These are phyloP conservation scores for Gortyna flavago DNA, from an alignment of 2,888 invertebrate species.

Conservation along the genomic window DNA sequence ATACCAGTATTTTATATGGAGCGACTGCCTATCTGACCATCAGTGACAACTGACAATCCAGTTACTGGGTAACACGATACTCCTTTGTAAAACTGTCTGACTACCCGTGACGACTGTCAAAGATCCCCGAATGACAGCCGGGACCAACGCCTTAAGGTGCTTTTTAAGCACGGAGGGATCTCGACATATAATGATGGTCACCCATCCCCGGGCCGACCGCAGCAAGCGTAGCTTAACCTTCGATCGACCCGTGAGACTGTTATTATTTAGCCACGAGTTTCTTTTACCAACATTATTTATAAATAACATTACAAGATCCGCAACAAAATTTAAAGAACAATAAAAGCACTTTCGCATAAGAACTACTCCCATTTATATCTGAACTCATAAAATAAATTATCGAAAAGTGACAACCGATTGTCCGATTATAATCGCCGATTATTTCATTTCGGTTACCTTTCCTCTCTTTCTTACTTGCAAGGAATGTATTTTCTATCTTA, in stretches of 20 bases:
- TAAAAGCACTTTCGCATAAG: constrained; percentile 61
- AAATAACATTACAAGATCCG: constrained; percentile 26
- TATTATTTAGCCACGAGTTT: background rate
- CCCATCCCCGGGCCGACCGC: background rate
- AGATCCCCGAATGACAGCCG: background rate
- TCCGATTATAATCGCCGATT: constrained; percentile 82
- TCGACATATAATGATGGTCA: background rate
- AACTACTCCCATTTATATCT: constrained; percentile 65
- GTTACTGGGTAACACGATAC: background rate
- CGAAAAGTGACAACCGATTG: constrained; percentile 79
- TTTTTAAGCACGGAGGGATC: background rate
- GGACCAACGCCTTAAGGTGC: background rate
- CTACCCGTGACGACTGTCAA: background rate
- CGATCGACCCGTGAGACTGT: background rate
- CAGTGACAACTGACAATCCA: too few relatives aligned
- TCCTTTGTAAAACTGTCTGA: background rate
- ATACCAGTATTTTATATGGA: background rate
- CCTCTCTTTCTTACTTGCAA: constrained; percentile 65
- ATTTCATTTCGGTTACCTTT: constrained; percentile 70
- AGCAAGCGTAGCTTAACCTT: background rate
- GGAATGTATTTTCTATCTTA: constrained; percentile 62
- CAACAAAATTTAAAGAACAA: constrained; percentile 43
- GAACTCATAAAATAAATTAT: constrained; percentile 74
- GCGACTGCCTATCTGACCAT: background rate
- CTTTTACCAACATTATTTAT: constrained; percentile 9